phyloP scores from a whole-genome alignment of 2,888 invertebrate species.

The Spilarctia lutea region DNA sequence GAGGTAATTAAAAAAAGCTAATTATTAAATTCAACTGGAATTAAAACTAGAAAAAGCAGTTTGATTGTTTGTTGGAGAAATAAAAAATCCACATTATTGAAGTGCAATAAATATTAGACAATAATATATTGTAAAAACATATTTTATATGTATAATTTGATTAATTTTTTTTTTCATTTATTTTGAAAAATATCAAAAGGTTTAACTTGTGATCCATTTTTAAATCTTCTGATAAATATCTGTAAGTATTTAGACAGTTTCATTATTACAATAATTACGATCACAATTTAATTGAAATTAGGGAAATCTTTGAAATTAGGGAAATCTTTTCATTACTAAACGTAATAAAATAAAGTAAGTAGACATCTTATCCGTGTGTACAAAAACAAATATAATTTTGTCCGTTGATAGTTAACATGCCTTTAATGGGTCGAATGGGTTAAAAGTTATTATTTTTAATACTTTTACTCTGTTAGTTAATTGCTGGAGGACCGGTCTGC shows the following conservation, averaged over 20 bases:
- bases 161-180: neutral
- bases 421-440: slow-evolving; percentile 45
- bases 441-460: slow-evolving; percentile 64
- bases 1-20: neutral
- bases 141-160: neutral
- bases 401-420: slow-evolving; percentile 44
- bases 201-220: too few relatives aligned
- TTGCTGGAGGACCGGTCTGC: slow-evolving; percentile 73
- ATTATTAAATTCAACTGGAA: neutral
- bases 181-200: neutral
- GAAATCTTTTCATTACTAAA: neutral
- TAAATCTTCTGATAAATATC: too few relatives aligned
- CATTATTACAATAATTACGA: neutral
- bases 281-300: neutral
- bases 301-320: neutral
- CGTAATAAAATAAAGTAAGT: neutral
- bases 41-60: too few relatives aligned
- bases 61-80: neutral
- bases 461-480: slow-evolving; percentile 79
- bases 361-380: neutral
- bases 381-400: slow-evolving; percentile 22
- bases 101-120: neutral
- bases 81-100: too few relatives aligned
- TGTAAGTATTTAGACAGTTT: neutral
- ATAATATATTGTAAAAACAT: neutral